Conservation (phyloP, 1,140 invertebrate species). For the Belonocnema kinseyi region DNA sequence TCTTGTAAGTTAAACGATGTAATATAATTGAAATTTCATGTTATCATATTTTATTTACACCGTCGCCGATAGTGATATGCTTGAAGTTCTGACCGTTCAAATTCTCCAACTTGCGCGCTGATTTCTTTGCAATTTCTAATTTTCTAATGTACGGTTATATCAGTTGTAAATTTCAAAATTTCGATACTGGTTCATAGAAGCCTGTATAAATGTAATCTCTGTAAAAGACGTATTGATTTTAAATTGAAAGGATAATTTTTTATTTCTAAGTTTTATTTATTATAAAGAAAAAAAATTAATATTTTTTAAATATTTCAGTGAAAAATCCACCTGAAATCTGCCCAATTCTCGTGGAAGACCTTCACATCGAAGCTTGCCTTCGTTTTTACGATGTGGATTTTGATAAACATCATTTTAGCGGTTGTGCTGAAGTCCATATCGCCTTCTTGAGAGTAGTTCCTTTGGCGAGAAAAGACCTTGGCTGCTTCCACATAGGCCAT, state of each 20-base stretch:
- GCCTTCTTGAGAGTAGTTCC: conserved; percentile 37
- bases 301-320: conserved; percentile 47
- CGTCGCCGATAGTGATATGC: too few species aligned
- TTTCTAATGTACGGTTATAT: too few species aligned
- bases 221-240: too few species aligned
- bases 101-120: too few species aligned
- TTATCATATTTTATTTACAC: too few species aligned
- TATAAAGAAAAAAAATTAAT: background rate
- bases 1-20: too few species aligned
- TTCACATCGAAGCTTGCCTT: conserved; percentile 58
- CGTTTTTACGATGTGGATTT: conserved; percentile 59
- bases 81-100: too few species aligned
- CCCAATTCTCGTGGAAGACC: conserved; percentile 48
- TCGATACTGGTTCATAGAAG: too few species aligned
- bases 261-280: conserved; percentile 36
- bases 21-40: too few species aligned
- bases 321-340: conserved; percentile 65
- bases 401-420: conserved; percentile 49
- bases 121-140: too few species aligned
- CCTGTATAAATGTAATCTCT: too few species aligned
- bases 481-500: conserved; percentile 54
- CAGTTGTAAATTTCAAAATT: too few species aligned
- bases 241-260: conserved; percentile 27
- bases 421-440: conserved; percentile 54
- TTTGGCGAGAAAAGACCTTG: conserved; percentile 49